A percentile compares a stretch with the other conserved stretches of the same genome.
These are phyloP conservation scores for Chaenocephalus aceratus DNA, from an alignment of 2,113 vertebrate species.

Conservation along the genomic window DNA sequence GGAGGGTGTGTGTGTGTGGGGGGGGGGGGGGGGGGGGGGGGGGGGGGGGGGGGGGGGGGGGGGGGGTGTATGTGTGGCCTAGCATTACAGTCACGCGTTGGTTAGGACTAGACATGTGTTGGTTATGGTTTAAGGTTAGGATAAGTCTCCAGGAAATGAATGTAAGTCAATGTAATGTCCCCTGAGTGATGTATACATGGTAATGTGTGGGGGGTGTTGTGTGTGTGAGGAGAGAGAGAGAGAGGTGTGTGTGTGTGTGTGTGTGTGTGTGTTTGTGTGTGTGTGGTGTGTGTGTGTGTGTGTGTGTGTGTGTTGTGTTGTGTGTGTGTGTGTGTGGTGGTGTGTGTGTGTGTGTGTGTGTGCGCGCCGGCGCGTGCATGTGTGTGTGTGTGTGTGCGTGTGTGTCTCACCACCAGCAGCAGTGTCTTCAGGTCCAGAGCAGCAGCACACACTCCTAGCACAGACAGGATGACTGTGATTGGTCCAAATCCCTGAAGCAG, in stretches of 20 bases:
- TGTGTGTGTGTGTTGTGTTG: too few relatives aligned
- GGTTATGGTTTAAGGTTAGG: too few relatives aligned
- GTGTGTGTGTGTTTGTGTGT: conserved; percentile 8
- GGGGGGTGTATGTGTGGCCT: too few relatives aligned
- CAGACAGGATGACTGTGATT: conserved; percentile 57
- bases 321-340: not conserved
- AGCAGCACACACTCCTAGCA: conserved; percentile 64
- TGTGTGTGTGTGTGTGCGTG: not conserved
- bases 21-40: too few relatives aligned
- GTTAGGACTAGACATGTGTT: too few relatives aligned
- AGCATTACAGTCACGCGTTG: too few relatives aligned
- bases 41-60: too few relatives aligned
- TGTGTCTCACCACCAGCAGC: conserved; percentile 66
- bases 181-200: too few relatives aligned
- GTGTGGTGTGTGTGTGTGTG: not conserved
- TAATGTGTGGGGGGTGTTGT: too few relatives aligned
- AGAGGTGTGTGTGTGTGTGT: not conserved
- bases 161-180: too few relatives aligned
- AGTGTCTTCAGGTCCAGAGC: conserved; percentile 55
- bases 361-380: not conserved
- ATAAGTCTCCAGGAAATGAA: too few relatives aligned
- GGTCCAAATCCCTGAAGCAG: conserved; percentile 74
- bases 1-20: not conserved
- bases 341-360: not conserved
- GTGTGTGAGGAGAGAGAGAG: too few relatives aligned